Conservation (phyloP, 2,888 invertebrate genomes). For the Colletes collaris region DNA sequence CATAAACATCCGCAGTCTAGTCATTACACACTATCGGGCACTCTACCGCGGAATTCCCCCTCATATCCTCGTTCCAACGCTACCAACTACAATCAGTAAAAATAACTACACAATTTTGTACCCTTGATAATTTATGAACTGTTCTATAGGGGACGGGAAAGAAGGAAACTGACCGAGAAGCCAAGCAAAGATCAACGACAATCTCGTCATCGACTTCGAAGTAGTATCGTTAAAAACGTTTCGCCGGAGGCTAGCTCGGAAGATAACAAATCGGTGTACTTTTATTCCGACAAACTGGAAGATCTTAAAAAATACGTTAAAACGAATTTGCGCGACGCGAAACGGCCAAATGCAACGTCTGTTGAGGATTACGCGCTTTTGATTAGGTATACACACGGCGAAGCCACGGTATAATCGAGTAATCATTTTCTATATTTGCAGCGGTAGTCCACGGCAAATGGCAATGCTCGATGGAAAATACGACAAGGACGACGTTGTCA, state of each 20-base stretch:
- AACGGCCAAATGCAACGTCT: not conserved
- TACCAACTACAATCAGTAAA: too few relatives aligned
- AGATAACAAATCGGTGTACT: not conserved
- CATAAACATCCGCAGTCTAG: too few relatives aligned
- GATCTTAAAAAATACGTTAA: constrained; percentile 31
- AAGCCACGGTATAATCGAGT: not conserved
- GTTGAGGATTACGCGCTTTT: constrained; percentile 41
- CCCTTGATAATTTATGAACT: not conserved
- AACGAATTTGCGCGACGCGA: not conserved
- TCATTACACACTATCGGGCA: too few relatives aligned
- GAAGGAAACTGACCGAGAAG: constrained; percentile 13
- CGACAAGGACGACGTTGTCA: constrained; percentile 41
- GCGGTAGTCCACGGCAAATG: constrained; percentile 45
- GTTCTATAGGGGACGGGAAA: constrained; percentile 27
- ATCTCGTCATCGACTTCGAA: constrained; percentile 25
- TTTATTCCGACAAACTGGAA: constrained; percentile 21
- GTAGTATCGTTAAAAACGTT: constrained; percentile 14
- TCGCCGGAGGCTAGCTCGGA: constrained; percentile 13
- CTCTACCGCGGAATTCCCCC: too few relatives aligned
- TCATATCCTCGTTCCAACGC: too few relatives aligned
- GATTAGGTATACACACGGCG: constrained; percentile 37
- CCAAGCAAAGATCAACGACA: constrained; percentile 4
- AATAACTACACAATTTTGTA: not conserved
- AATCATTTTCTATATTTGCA: constrained; percentile 7
- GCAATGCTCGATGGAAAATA: constrained; percentile 46